A percentile compares a stretch with the other conserved stretches of the same genome.
Evolutionary conservation across 2,113 vertebrate genomes (phyloP).

Genomic region (Nymphicus hollandicus): DNA sequence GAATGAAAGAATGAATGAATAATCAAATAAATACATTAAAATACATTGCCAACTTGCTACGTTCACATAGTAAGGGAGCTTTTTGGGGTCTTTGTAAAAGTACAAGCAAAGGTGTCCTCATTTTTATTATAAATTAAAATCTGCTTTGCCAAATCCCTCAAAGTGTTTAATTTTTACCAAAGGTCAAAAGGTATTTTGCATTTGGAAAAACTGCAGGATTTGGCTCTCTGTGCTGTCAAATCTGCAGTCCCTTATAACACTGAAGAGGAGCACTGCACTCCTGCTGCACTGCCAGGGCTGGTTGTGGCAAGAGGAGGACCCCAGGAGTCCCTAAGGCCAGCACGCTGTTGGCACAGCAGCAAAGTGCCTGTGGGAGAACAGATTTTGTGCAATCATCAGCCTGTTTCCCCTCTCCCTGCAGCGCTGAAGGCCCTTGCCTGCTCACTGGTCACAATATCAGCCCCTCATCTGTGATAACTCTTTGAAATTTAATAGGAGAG

Average conservation of each 20-base stretch:
- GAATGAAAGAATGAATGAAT: conserved; percentile 57
- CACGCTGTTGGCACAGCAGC: background rate
- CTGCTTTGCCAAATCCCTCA: background rate
- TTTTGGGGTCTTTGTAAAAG: background rate
- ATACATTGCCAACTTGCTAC: conserved; percentile 36
- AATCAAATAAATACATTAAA: conserved; percentile 63
- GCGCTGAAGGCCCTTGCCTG: background rate
- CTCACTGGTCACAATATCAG: fast-evolving
- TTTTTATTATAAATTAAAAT: conserved; percentile 45
- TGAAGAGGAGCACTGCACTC: fast-evolving
- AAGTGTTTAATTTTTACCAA: background rate
- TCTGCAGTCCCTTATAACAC: too few relatives aligned
- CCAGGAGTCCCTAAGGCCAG: background rate
- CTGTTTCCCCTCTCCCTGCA: background rate
- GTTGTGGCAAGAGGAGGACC: background rate
- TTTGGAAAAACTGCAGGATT: background rate
- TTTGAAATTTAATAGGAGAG: background rate
- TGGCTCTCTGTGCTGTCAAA: background rate
- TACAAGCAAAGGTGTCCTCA: background rate
- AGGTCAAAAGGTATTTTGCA: background rate
- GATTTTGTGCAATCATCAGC: fast-evolving
- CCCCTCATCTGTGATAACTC: fast-evolving
- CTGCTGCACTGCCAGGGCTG: background rate
- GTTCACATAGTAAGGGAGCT: background rate
- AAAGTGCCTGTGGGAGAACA: fast-evolving